Conservation (phyloP, 2,113 vertebrate genomes). For the Brachyistius frenatus region DNA sequence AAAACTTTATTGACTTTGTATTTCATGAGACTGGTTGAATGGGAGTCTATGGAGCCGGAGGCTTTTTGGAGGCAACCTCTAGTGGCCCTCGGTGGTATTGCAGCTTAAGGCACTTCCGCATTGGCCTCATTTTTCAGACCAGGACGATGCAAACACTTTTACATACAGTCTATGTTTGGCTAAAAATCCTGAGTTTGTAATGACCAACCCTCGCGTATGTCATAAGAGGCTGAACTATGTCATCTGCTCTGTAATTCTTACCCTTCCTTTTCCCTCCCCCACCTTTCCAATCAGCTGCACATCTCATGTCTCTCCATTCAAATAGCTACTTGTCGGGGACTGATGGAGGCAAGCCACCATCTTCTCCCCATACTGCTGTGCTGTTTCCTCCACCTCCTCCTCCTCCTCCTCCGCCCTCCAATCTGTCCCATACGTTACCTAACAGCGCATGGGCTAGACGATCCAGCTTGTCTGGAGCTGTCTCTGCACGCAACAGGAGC, state of each 20-base stretch:
- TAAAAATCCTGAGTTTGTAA: neutral
- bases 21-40: no score
- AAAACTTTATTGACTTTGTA: no score
- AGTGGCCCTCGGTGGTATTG: no score
- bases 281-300: constrained; percentile 4
- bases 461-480: constrained; percentile 53
- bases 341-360: constrained; percentile 24
- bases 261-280: constrained; percentile 10
- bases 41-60: no score
- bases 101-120: no score
- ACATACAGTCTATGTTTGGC: constrained; percentile 15
- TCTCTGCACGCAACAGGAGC: constrained; percentile 58
- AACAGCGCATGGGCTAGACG: constrained; percentile 49
- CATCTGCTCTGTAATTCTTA: constrained; percentile 12
- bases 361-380: constrained; percentile 16
- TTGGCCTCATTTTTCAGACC: no score
- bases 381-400: constrained; percentile 38
- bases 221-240: neutral
- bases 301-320: constrained; percentile 17
- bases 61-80: no score
- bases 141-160: no score
- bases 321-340: constrained; percentile 12
- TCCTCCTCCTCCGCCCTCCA: constrained; percentile 34
- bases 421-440: constrained; percentile 71
- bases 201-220: constrained; percentile 1